These are phyloP conservation scores for Aradus depressus DNA, from an alignment of 2,888 invertebrate genomes.

Conservation along the genomic window DNA sequence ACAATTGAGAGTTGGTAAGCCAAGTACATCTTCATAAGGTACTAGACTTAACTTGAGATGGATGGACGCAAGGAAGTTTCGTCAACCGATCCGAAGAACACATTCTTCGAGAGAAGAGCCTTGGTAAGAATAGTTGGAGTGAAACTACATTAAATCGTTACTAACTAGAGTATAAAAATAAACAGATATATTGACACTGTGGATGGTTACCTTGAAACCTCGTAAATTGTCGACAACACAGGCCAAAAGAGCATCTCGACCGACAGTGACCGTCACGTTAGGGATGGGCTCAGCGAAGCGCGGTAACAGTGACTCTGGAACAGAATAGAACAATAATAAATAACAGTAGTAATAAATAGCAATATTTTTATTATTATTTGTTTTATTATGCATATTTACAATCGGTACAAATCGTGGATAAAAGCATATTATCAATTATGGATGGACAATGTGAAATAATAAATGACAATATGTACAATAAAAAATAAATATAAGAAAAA, in stretches of 20 bases:
- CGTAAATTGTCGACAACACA: constrained; percentile 83
- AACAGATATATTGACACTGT: background rate
- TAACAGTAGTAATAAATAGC: too few relatives aligned
- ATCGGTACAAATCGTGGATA: background rate
- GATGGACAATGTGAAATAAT: background rate
- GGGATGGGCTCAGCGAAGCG: constrained; percentile 79
- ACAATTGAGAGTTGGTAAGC: too few relatives aligned
- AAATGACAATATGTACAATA: background rate
- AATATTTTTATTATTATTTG: background rate
- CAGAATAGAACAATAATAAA: constrained; percentile 34
- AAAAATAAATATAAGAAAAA: background rate
- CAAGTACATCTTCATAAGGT: too few relatives aligned
- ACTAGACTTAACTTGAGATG: too few relatives aligned
- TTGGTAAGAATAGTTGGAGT: too few relatives aligned
- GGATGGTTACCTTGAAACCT: constrained; percentile 62
- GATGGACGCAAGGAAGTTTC: too few relatives aligned
- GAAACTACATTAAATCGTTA: too few relatives aligned
- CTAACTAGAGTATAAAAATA: background rate
- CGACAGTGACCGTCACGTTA: constrained; percentile 81
- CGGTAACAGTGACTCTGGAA: constrained; percentile 58
- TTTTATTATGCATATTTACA: too few relatives aligned
- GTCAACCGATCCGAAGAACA: too few relatives aligned
- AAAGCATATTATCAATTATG: background rate
- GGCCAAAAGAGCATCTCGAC: constrained; percentile 73
- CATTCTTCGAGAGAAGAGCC: too few relatives aligned